These are phyloP conservation scores for Lypha dubia DNA, from an alignment of 2,888 invertebrate genomes.

Conservation along the genomic window DNA sequence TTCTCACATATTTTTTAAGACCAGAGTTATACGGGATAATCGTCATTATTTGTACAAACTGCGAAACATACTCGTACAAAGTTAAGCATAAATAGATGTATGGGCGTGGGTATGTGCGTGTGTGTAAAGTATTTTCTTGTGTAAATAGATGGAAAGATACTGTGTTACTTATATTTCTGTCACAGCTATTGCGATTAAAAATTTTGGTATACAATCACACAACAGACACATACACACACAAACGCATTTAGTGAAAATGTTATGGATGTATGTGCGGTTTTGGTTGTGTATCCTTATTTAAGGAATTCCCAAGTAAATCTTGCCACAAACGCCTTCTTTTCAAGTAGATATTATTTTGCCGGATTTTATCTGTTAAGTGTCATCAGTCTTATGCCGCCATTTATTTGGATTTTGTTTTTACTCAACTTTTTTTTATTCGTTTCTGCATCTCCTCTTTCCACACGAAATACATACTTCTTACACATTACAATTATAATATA, in stretches of 20 bases:
- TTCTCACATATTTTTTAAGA: constrained; percentile 32
- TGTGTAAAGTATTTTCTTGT: constrained; percentile 11
- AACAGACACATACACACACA: constrained; percentile 2
- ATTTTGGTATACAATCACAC: not conserved
- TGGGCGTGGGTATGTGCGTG: not conserved
- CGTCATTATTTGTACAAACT: constrained; percentile 13
- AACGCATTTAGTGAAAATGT: not conserved
- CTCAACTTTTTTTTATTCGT: constrained; percentile 23
- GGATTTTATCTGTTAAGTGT: constrained; percentile 78
- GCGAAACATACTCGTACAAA: not conserved
- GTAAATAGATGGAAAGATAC: constrained; percentile 7
- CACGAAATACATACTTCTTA: too few species aligned
- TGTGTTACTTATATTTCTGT: constrained; percentile 22
- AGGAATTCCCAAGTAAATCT: constrained; percentile 67
- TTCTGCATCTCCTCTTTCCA: constrained; percentile 16
- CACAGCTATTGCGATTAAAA: not conserved
- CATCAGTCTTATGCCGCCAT: constrained; percentile 76
- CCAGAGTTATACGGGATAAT: constrained; percentile 39
- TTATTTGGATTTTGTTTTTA: constrained; percentile 66
- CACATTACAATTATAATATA: too few species aligned
- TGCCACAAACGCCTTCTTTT: constrained; percentile 63
- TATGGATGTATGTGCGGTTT: constrained; percentile 19
- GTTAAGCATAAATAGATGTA: not conserved
- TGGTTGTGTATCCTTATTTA: constrained; percentile 44
- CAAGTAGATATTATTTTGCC: constrained; percentile 70